These are phyloP conservation scores for Ptilonorhynchus violaceus DNA, from an alignment of 2,113 vertebrate species.

Conservation along the genomic window DNA sequence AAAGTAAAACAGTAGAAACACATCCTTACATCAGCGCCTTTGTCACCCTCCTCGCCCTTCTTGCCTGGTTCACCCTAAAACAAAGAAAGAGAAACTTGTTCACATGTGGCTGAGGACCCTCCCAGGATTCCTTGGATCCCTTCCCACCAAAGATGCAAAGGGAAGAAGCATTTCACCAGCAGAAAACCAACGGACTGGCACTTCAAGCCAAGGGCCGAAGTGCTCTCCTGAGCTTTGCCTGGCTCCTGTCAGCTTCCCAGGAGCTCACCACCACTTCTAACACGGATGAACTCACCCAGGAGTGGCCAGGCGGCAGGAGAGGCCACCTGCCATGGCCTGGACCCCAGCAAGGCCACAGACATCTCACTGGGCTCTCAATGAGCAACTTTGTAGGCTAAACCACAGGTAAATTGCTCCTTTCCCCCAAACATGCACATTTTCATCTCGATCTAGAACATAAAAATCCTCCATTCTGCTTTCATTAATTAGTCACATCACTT, in stretches of 20 bases:
- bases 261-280: neutral
- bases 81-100: neutral
- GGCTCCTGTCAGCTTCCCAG: neutral
- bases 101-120: neutral
- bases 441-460: neutral
- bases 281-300: neutral
- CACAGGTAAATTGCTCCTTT: neutral
- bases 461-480: neutral
- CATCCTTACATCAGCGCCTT: conserved; percentile 72
- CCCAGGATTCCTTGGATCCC: neutral
- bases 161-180: neutral
- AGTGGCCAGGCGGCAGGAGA: neutral
- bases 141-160: neutral
- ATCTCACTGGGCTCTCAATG: neutral
- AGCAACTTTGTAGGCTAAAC: neutral
- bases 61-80: conserved; percentile 81
- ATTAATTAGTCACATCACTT: neutral
- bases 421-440: accelerated
- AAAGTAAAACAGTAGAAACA: neutral
- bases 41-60: conserved; percentile 84
- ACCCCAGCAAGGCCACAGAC: neutral
- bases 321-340: neutral
- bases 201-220: neutral
- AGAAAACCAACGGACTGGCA: neutral
- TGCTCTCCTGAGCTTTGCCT: neutral